Base-by-base conservation (phyloP, 1,140 invertebrate species). In the Cardiocondyla obscurior region DNA sequence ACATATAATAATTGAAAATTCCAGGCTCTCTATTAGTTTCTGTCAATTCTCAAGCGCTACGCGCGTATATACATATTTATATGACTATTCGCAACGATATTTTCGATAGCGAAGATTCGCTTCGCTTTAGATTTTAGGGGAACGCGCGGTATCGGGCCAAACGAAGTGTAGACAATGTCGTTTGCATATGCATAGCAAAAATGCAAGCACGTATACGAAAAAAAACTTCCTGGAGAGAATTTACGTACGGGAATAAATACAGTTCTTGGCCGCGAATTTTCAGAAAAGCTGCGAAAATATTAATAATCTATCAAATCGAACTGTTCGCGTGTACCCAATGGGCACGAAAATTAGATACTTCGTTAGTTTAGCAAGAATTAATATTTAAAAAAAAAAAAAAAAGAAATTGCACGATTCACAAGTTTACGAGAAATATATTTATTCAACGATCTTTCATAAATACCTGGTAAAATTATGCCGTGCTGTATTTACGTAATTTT, bases 91-190 rank as follows among this genome's bases (percentile, higher is more conserved):
- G 12, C 42, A 46, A 33, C 7, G 10, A 22, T 28, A 65, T 49
- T 64, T 19, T 65, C 58, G 28, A 64, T 49, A 36, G 39, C 12
- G 39, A 76, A 65, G 57, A 36, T 36, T 30, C 42, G 28, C 30
- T 33, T 30, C 30, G 57, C 65, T 64, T 64, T 64, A 49, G 39
- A 64, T 76, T 76, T 76, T 76, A 64, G 57, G 19, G 58, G 8
- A 76, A 65, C 58, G 14, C 28, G 58, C 73, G 58, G 42, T 76
- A 76, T 65, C 46, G 44, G 22, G 19, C n/a, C 65, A 76, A 74
- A 76, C 73, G 73, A 76, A 76, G 73, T 58, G 58, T 62, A 16
- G 28, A 65, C 58, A 76, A 76, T 76, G 3, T 55, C 19, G 49
- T 76, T 76, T 76, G 73, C 73, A 76, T 76, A 76, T 14, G 22